These are phyloP conservation scores for Cynaeus angustus DNA, from an alignment of 2,888 invertebrate genomes.

Conservation along the genomic window DNA sequence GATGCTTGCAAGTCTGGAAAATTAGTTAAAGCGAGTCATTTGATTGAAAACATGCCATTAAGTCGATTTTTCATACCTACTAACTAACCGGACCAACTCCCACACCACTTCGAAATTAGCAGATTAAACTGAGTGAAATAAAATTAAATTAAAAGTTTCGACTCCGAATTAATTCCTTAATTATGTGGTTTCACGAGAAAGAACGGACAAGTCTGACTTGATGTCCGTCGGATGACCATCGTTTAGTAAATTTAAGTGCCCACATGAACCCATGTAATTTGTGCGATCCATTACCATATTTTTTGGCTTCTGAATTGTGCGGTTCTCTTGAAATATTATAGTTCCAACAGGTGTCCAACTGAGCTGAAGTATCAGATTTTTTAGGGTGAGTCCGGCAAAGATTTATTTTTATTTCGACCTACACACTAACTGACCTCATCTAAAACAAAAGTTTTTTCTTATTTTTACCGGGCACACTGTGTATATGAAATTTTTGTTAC, in stretches of 20 bases:
- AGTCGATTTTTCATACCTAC: slow-evolving; percentile 19
- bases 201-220: slow-evolving; percentile 21
- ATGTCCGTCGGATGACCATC: slow-evolving; percentile 18
- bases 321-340: slow-evolving; percentile 18
- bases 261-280: slow-evolving; percentile 36
- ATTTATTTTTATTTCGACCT: slow-evolving; percentile 50
- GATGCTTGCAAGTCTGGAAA: background rate
- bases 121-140: slow-evolving; percentile 18
- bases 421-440: slow-evolving; percentile 53
- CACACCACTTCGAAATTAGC: slow-evolving; percentile 24
- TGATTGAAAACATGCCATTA: slow-evolving; percentile 6
- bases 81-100: slow-evolving; percentile 11
- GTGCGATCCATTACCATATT: slow-evolving; percentile 32
- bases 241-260: slow-evolving; percentile 30
- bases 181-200: slow-evolving; percentile 17
- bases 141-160: slow-evolving; percentile 28
- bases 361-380: slow-evolving; percentile 22
- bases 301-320: slow-evolving; percentile 33
- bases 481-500: slow-evolving; percentile 41
- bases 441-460: slow-evolving; percentile 20
- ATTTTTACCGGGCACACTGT: slow-evolving; percentile 42
- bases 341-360: slow-evolving; percentile 41
- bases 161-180: slow-evolving; percentile 31
- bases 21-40: background rate
- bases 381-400: slow-evolving; percentile 14